phyloP scores from a whole-genome alignment of 2,797 vertebrate genomes.

The Paedocypris micromegethes region DNA sequence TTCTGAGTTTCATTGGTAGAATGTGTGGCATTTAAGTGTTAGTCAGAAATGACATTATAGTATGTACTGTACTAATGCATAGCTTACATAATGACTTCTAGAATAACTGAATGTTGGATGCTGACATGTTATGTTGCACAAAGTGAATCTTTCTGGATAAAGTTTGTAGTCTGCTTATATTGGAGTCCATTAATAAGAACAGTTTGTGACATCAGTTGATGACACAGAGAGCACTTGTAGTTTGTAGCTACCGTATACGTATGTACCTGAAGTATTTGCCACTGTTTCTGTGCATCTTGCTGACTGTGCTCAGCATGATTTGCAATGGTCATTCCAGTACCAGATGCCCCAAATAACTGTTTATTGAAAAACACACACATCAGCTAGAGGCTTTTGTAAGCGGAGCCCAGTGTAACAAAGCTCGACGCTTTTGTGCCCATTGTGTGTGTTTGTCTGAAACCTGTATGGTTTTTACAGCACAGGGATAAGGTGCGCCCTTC shows the following conservation, averaged over 20 bases:
- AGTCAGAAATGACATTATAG: no score
- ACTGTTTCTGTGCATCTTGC: background rate
- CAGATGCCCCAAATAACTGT: constrained; percentile 35
- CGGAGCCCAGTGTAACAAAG: constrained; percentile 21
- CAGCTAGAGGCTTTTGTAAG: constrained; percentile 32
- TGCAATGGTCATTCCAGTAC: background rate
- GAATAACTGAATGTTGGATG: no score
- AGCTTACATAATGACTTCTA: no score
- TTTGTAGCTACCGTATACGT: background rate
- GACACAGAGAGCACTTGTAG: no score
- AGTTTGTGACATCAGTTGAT: no score
- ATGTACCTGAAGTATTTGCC: background rate
- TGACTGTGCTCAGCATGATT: background rate
- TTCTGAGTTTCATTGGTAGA: no score
- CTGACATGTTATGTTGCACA: no score
- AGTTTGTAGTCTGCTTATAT: no score
- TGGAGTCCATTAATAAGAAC: no score
- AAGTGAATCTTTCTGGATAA: no score
- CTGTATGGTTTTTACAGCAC: constrained; percentile 6
- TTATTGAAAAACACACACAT: constrained; percentile 29
- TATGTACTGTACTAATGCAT: no score
- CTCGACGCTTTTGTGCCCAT: constrained; percentile 27
- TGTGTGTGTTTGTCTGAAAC: constrained; percentile 21
- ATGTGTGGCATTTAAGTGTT: no score
- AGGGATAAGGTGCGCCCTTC: constrained; percentile 16